A percentile compares a stretch with the other conserved stretches of the same genome.
phyloP scores from a whole-genome alignment of 2,113 vertebrate species.

The Corvus moneduloides region DNA sequence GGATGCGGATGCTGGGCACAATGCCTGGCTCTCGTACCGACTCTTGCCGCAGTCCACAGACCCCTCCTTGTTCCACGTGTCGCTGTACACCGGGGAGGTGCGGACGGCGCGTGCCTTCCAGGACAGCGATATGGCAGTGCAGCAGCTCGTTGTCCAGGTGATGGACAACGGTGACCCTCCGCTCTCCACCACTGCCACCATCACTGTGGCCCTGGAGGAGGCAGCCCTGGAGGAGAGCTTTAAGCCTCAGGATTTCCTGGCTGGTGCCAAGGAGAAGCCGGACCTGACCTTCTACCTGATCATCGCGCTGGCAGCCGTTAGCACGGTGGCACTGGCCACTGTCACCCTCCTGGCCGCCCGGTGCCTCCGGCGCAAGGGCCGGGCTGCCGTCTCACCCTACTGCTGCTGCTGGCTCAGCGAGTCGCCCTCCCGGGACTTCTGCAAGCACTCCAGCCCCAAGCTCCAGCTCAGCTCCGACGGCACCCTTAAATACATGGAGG shows the following conservation, averaged over 20 bases:
- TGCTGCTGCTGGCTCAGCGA: slow-evolving; percentile 76
- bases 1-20: slow-evolving; percentile 84
- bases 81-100: slow-evolving; percentile 83
- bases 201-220: slow-evolving; percentile 84
- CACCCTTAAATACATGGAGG: slow-evolving; percentile 90
- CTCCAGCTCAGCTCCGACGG: slow-evolving; percentile 87
- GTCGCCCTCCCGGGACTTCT: slow-evolving; percentile 70
- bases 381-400: background rate
- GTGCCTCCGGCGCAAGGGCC: slow-evolving; percentile 66
- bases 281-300: slow-evolving; percentile 85
- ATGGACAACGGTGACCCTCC: slow-evolving; percentile 83
- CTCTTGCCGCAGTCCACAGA: slow-evolving; percentile 79
- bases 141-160: slow-evolving; percentile 81
- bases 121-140: slow-evolving; percentile 77
- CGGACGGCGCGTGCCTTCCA: slow-evolving; percentile 77
- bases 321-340: slow-evolving; percentile 71
- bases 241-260: slow-evolving; percentile 70
- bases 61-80: slow-evolving; percentile 80
- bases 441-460: slow-evolving; percentile 84
- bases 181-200: slow-evolving; percentile 81
- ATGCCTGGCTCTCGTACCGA: slow-evolving; percentile 85
- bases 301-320: slow-evolving; percentile 75
- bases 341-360: slow-evolving; percentile 72
- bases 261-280: slow-evolving; percentile 59
- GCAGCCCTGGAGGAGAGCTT: slow-evolving; percentile 67